Base-by-base conservation (phyloP, 1,140 invertebrate genomes). In the Marisa cornuarietis region DNA sequence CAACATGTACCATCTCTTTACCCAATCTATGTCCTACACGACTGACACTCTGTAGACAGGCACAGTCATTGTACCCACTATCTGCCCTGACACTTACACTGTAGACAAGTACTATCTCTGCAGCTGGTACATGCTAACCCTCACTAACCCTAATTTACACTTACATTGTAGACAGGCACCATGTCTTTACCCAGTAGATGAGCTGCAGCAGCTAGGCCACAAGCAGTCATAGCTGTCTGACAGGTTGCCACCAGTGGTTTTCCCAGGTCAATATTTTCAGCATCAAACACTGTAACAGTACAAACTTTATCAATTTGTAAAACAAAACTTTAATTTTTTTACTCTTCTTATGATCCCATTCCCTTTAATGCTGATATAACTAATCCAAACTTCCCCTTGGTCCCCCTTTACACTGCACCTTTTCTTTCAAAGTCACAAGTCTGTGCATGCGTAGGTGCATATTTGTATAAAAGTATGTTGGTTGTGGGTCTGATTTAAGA, bases 161-260 rank as follows among this genome's bases (percentile, higher is more conserved):
- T 81, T 73, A 87, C 86, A 82, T 84, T 85, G 71, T 87, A 87
- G 1, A 87, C 75, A 20, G 86, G 82, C 42, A 86, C 80, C 63
- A 83, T 79, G 22, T 86, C 83, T 63, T 84, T 84, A 6, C 84
- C 85, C 8, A 87, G 80, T 0, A 84, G 76, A 61, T 84, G 63
- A 42, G 85, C 86, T 16, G 85, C 86, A 10, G 79, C 80, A 18
- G 83, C 82, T 13, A 87, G 58, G 10, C 79, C 83, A 78, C 86
- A 87, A 18, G 86, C 86, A 66, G 84, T 87, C 78, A 86, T 80
- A 16, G 81, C 86, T 6, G 79, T 84, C 52, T 71, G 78, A 79
- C 86, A 87, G 0, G 79, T 72, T 22, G 82, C 72, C 22, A 85
- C 81, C 52, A 87, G 18, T 16, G 83, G 83, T 62, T 77, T 75